These are phyloP conservation scores for Semibalanus balanoides DNA, from an alignment of 1,140 invertebrate genomes.

Conservation along the genomic window DNA sequence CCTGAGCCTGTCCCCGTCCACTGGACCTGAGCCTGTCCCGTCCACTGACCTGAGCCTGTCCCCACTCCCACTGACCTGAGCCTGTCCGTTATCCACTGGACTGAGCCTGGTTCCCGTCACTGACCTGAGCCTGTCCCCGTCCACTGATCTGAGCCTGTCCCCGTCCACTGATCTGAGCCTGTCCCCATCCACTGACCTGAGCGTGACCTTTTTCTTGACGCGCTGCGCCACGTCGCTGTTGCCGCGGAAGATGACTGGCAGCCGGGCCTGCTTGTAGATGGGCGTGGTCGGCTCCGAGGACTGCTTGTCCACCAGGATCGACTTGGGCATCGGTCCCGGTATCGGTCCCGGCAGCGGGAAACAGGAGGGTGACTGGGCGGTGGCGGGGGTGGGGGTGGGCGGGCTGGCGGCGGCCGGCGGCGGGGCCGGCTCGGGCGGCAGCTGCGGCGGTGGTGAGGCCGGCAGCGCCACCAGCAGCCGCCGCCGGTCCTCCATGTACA, in stretches of 20 bases:
- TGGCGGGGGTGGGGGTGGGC: slow-evolving; percentile 23
- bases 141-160: no score
- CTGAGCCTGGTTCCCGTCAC: no score
- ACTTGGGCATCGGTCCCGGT: slow-evolving; percentile 36
- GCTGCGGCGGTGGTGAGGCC: slow-evolving; percentile 20
- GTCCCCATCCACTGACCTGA: no score
- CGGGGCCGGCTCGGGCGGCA: slow-evolving; percentile 13
- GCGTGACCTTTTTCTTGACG: slow-evolving; percentile 66
- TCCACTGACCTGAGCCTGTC: no score
- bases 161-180: no score
- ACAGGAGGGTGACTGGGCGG: slow-evolving; percentile 19
- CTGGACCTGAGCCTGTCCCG: no score
- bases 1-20: no score
- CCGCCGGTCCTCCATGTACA: slow-evolving; percentile 80
- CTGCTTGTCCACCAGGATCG: slow-evolving; percentile 54
- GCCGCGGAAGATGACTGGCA: slow-evolving; percentile 50
- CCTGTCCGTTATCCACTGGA: no score
- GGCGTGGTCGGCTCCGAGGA: slow-evolving; percentile 64
- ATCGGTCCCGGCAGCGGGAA: slow-evolving; percentile 22
- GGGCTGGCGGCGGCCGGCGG: slow-evolving; percentile 12
- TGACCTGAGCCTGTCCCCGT: no score
- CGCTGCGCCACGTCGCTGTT: slow-evolving; percentile 63
- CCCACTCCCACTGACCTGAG: no score
- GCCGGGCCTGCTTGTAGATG: slow-evolving; percentile 36
- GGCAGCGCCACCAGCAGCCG: slow-evolving; percentile 38